phyloP scores from a whole-genome alignment of 2,888 invertebrate genomes.

The Holacanthella duospinosa region DNA sequence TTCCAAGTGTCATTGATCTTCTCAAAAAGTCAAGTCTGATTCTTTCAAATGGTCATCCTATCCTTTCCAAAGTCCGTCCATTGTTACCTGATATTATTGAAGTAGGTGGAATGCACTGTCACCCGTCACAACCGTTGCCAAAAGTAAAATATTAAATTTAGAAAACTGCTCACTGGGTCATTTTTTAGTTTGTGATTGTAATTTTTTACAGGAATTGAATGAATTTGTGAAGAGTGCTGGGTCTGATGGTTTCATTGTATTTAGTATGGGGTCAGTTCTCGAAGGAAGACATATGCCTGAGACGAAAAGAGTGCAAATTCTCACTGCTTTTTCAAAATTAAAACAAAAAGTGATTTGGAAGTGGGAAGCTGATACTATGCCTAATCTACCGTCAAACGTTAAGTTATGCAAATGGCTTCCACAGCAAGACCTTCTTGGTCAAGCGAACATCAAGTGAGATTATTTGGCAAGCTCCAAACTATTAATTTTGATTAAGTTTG shows the following conservation, averaged over 20 bases:
- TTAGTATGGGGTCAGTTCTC: constrained; percentile 77
- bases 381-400: constrained; percentile 52
- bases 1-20: constrained; percentile 32
- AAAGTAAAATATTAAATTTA: not conserved
- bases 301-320: constrained; percentile 55
- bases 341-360: constrained; percentile 76
- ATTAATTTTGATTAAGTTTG: too few species aligned
- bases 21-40: constrained; percentile 34
- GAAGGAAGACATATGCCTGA: constrained; percentile 70
- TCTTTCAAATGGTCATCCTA: constrained; percentile 34
- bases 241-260: constrained; percentile 62
- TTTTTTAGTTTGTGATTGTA: not conserved
- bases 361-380: constrained; percentile 56
- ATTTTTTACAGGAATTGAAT: constrained; percentile 42
- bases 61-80: constrained; percentile 25
- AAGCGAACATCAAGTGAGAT: constrained; percentile 45
- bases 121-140: constrained; percentile 57
- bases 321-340: constrained; percentile 61
- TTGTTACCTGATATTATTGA: constrained; percentile 33
- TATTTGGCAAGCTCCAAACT: too few species aligned
- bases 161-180: too few species aligned
- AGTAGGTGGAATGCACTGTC: constrained; percentile 46
- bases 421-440: constrained; percentile 68
- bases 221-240: constrained; percentile 55
- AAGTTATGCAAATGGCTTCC: constrained; percentile 57